phyloP scores from a whole-genome alignment of 2,888 invertebrate species.

The Amphipyra tragopoginis region DNA sequence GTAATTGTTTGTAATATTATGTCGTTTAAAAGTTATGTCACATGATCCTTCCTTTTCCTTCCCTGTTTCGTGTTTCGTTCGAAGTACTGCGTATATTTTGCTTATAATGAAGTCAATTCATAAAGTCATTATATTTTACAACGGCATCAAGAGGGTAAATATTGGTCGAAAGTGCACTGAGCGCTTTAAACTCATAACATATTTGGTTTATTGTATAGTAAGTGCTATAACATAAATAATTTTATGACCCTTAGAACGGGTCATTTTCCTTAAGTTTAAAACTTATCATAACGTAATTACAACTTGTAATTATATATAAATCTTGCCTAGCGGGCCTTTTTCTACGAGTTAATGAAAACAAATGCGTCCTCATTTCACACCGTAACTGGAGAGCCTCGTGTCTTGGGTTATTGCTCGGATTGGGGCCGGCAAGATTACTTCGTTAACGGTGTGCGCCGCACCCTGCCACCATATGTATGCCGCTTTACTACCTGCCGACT shows the following conservation, averaged over 20 bases:
- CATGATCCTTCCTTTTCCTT: neutral
- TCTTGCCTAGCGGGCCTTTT: neutral
- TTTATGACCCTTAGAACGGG: no score
- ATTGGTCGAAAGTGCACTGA: neutral
- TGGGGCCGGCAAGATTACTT: constrained; percentile 59
- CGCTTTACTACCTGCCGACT: constrained; percentile 32
- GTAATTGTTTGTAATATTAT: constrained; percentile 1
- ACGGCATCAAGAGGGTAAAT: neutral
- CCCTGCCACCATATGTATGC: constrained; percentile 45
- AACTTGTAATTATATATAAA: constrained; percentile 16
- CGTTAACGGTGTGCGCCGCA: constrained; percentile 65
- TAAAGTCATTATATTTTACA: neutral
- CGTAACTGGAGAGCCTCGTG: constrained; percentile 48
- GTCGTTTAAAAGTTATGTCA: neutral
- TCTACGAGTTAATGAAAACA: constrained; percentile 20
- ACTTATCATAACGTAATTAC: constrained; percentile 18
- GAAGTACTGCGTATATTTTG: neutral
- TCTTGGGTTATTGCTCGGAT: constrained; percentile 53
- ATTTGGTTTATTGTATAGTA: neutral
- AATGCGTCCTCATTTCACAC: constrained; percentile 47
- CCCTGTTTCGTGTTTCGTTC: neutral
- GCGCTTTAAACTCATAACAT: neutral
- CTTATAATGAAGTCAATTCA: neutral
- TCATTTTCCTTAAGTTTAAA: no score
- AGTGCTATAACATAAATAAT: no score